These are phyloP conservation scores for Tetragnatha versicolor DNA, from an alignment of 1,140 invertebrate species.

Conservation along the genomic window DNA sequence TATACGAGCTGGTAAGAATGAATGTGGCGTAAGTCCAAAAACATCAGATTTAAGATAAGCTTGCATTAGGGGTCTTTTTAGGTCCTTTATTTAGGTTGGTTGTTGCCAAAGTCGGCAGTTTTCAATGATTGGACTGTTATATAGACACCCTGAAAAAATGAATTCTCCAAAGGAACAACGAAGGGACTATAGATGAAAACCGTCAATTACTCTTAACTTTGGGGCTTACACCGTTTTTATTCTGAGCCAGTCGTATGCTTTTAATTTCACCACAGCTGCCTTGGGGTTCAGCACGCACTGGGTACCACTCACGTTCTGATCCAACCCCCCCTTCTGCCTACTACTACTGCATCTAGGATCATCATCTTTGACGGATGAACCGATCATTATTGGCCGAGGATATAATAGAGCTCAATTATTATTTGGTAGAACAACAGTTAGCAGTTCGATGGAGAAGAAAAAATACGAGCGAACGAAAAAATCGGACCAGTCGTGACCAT, in stretches of 20 bases:
- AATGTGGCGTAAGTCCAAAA: no score
- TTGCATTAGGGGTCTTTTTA: no score
- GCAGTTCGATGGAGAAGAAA: neutral
- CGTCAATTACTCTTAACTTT: no score
- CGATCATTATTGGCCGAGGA: conserved; percentile 5
- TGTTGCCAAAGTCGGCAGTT: no score
- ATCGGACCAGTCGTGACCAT: conserved; percentile 17
- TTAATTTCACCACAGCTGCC: conserved; percentile 31
- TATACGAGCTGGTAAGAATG: no score
- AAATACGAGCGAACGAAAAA: neutral
- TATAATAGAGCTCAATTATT: neutral
- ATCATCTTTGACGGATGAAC: conserved; percentile 30
- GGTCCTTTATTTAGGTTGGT: no score
- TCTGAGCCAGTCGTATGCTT: neutral
- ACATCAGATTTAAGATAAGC: no score
- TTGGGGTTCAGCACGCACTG: neutral
- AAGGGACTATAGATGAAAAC: no score
- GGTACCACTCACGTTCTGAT: no score
- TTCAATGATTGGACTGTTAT: no score
- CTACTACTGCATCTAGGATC: conserved; percentile 22
- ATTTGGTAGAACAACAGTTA: conserved; percentile 35
- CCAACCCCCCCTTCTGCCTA: neutral
- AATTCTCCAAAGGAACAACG: no score
- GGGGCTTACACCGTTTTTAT: neutral
- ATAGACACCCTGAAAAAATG: no score